phyloP scores from a whole-genome alignment of 2,113 vertebrate genomes.

The Stigmatopora argus region DNA sequence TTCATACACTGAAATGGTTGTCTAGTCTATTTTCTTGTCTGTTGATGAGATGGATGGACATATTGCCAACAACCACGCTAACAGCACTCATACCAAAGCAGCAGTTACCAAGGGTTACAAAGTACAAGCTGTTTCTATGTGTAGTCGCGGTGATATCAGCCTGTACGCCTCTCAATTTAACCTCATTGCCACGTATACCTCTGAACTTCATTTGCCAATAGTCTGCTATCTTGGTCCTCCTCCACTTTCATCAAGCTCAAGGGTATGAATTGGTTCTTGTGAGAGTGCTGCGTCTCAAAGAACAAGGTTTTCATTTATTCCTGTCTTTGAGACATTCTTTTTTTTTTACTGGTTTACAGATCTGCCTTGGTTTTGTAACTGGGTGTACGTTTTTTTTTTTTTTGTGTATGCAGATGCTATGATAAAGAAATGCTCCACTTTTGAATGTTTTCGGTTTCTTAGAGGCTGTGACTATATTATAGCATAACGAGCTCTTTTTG shows the following conservation, averaged over 20 bases:
- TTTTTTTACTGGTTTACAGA: slow-evolving; percentile 12
- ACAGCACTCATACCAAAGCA: slow-evolving; percentile 93
- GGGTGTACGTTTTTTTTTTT: slow-evolving; percentile 33
- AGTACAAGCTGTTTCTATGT: slow-evolving; percentile 77
- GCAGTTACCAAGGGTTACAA: slow-evolving; percentile 83
- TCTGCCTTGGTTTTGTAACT: slow-evolving; percentile 25
- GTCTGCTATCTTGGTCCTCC: slow-evolving; percentile 27
- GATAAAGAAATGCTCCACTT: slow-evolving; percentile 78
- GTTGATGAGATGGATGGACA: slow-evolving; percentile 66
- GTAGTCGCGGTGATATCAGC: slow-evolving; percentile 43
- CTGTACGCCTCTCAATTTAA: slow-evolving; percentile 27
- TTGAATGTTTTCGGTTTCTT: slow-evolving; percentile 88
- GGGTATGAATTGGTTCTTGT: neutral
- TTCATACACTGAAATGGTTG: neutral
- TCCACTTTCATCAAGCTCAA: slow-evolving; percentile 14
- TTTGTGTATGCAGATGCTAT: slow-evolving; percentile 30
- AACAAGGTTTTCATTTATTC: slow-evolving; percentile 38
- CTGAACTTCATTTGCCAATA: slow-evolving; percentile 52
- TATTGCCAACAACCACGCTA: slow-evolving; percentile 52
- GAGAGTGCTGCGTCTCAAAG: slow-evolving; percentile 32
- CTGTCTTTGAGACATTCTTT: slow-evolving; percentile 11
- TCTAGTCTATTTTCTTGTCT: slow-evolving; percentile 49
- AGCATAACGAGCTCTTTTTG: slow-evolving; percentile 83
- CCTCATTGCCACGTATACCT: slow-evolving; percentile 64
- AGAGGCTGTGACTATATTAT: slow-evolving; percentile 85